These are phyloP conservation scores for Eurystomus glaucurus DNA, from an alignment of 2,797 vertebrate species.

Conservation along the genomic window DNA sequence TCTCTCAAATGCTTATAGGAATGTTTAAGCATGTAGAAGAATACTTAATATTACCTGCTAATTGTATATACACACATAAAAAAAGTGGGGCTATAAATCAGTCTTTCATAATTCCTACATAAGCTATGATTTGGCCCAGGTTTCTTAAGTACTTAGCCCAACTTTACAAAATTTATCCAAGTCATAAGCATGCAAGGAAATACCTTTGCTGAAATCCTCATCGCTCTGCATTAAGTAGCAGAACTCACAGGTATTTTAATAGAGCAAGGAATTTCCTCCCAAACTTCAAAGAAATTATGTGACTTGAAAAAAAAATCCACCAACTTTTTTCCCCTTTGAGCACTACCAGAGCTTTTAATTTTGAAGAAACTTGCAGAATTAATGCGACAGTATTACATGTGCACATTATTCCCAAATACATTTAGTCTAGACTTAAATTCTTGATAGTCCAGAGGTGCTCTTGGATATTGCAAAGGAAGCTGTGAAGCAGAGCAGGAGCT, in stretches of 20 bases:
- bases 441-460: not conserved
- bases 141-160: not conserved
- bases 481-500: conserved; percentile 9
- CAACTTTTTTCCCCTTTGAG: not conserved
- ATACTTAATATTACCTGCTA: not conserved
- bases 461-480: not conserved
- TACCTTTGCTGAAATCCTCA: not conserved
- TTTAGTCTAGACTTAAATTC: not conserved
- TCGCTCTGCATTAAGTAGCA: not conserved
- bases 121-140: not conserved
- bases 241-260: not conserved
- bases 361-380: not conserved
- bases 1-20: not conserved
- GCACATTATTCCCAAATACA: not conserved
- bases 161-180: not conserved
- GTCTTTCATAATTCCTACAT: not conserved
- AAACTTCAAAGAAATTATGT: not conserved
- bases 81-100: not conserved
- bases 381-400: not conserved
- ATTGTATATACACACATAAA: not conserved
- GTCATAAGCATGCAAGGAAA: not conserved
- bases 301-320: not conserved
- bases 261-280: not conserved
- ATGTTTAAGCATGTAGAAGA: not conserved
- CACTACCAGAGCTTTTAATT: not conserved